Conservation (phyloP, 2,113 vertebrate species). For the Passer domesticus region DNA sequence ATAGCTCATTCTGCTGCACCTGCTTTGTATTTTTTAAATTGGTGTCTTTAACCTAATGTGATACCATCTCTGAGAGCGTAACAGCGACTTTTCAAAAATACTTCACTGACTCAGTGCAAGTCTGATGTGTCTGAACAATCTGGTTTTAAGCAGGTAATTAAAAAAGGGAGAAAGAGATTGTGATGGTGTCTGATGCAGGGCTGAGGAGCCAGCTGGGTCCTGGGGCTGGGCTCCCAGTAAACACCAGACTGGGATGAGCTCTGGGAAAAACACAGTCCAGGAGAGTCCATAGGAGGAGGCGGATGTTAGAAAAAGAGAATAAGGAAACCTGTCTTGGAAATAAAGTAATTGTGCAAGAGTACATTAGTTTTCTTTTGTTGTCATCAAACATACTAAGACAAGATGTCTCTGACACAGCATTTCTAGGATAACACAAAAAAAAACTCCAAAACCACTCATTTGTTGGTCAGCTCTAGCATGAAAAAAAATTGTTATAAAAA, state of each 20-base stretch:
- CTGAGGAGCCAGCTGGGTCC: background rate
- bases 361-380: background rate
- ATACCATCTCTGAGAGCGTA: background rate
- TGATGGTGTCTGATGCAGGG: background rate
- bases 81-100: background rate
- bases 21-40: constrained; percentile 19
- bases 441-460: background rate
- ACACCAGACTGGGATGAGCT: background rate
- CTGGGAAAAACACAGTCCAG: background rate
- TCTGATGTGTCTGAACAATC: background rate
- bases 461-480: background rate
- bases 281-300: background rate
- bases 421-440: background rate
- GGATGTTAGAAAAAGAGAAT: background rate
- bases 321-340: background rate
- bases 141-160: background rate
- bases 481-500: background rate
- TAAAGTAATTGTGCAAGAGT: background rate
- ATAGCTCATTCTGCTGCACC: background rate
- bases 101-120: background rate
- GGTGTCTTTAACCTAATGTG: background rate
- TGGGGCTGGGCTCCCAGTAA: background rate
- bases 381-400: background rate
- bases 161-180: background rate
- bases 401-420: background rate